Conservation (phyloP, 2,113 vertebrate genomes). For the Cariama cristata region DNA sequence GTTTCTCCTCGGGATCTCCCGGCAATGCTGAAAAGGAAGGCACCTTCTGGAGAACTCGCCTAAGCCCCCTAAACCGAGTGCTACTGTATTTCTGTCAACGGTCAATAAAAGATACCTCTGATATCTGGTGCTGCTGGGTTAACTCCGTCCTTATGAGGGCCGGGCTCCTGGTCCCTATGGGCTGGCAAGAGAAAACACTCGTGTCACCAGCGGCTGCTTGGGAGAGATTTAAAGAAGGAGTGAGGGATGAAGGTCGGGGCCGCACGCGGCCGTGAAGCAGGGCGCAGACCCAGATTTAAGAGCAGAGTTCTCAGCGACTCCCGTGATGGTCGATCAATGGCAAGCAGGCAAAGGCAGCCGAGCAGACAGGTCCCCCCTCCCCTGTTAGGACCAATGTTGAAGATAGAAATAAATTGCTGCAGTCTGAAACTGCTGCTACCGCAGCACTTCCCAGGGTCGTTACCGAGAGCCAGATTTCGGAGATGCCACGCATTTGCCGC, state of each 20-base stretch:
- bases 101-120: constrained; percentile 74
- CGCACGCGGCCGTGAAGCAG: not conserved
- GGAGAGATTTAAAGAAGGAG: not conserved
- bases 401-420: not conserved
- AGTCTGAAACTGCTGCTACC: not conserved
- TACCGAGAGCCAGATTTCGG: not conserved
- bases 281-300: not conserved
- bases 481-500: accelerated
- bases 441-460: not conserved
- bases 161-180: not conserved
- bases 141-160: not conserved
- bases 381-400: not conserved
- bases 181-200: not conserved
- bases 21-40: constrained; percentile 9
- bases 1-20: not conserved
- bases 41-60: not conserved
- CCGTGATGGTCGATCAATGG: not conserved
- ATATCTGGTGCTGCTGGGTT: not conserved
- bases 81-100: constrained; percentile 58
- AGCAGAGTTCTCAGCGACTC: not conserved
- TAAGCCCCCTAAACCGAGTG: constrained; percentile 15
- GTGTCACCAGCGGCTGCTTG: not conserved
- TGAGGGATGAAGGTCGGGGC: constrained; percentile 1
- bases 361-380: not conserved
- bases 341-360: not conserved